Base-by-base conservation (phyloP, 2,888 invertebrate genomes). In the Caenorhabditis sp. region DNA sequence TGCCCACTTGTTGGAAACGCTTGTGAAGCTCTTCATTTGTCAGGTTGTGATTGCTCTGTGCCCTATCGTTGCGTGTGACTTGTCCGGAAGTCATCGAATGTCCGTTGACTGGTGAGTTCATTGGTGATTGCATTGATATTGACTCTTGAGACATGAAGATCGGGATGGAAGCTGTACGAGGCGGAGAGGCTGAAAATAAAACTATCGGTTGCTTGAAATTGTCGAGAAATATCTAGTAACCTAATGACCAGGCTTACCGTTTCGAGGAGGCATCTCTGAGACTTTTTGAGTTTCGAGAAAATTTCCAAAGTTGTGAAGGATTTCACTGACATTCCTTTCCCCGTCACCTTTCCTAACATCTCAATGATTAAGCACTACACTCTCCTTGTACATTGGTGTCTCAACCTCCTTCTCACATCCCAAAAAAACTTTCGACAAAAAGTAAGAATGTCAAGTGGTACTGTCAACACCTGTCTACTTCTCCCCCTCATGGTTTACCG, bases 121-220 rank as follows among this genome's bases (percentile, higher is more conserved):
- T 66, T 48, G 66, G 74, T 35, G 59, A 59, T 15, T 59, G 59
- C 70, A 70, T 55, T 9, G 73, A 70, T 3, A 81, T 61, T 13
- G 79, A 79, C 46, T 81, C 81, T 41, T 71, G 61, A n/a, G 81
- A 81, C 78, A 79, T 72, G 71, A 74, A 81, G 15, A 81, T 75
- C n/a, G 81, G 81, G 48, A 79, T 81, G 20, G 78, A 70, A 24
- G 75, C 32, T 39, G 75, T 75, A 4, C 75, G 22, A 24, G 65
- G 65, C 5, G 73, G 63, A 5, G 68, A 63, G 20, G 48, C 74
- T 74, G 66, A 17, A 73, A 59, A n/a, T 4, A 15, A 15, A 17
- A 22, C 22, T 15, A 30, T 20, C 13, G 37, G n/a, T n/a, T n/a
- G n/a, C n/a, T n/a, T n/a, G n/a, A n/a, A n/a, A n/a, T n/a, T n/a